Evolutionary conservation across 1,140 invertebrate genomes (phyloP).

Genomic region (Ptiloglossa arizonensis): DNA sequence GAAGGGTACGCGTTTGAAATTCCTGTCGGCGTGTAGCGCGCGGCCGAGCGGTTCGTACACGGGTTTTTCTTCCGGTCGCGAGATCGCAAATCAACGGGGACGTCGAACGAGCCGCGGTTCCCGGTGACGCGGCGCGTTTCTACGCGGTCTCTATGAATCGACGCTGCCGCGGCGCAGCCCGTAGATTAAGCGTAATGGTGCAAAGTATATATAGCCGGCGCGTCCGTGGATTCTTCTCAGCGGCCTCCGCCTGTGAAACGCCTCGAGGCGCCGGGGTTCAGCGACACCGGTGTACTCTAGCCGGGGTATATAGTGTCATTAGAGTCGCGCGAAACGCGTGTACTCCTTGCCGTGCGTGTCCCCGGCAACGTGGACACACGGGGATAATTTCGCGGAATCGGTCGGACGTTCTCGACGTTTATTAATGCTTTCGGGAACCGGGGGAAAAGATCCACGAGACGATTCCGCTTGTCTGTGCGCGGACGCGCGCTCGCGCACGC

Average conservation of each 20-base stretch:
- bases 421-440: neutral
- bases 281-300: constrained; percentile 56
- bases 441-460: too few relatives aligned
- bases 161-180: constrained; percentile 25
- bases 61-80: constrained; percentile 21
- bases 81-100: constrained; percentile 29
- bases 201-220: constrained; percentile 50
- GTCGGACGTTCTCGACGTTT: neutral
- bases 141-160: constrained; percentile 24
- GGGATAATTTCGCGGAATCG: neutral
- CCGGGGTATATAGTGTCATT: constrained; percentile 53
- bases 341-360: constrained; percentile 14
- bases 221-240: constrained; percentile 54
- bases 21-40: neutral
- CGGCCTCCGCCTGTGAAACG: constrained; percentile 59
- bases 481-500: too few relatives aligned
- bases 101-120: neutral
- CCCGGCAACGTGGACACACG: neutral
- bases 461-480: too few relatives aligned
- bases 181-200: constrained; percentile 64
- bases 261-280: constrained; percentile 62
- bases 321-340: constrained; percentile 42
- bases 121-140: constrained; percentile 11
- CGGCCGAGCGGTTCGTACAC: too few relatives aligned
- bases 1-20: neutral